These are phyloP conservation scores for Spatulosminthurus flaviceps DNA, from an alignment of 2,888 invertebrate genomes.

Conservation along the genomic window DNA sequence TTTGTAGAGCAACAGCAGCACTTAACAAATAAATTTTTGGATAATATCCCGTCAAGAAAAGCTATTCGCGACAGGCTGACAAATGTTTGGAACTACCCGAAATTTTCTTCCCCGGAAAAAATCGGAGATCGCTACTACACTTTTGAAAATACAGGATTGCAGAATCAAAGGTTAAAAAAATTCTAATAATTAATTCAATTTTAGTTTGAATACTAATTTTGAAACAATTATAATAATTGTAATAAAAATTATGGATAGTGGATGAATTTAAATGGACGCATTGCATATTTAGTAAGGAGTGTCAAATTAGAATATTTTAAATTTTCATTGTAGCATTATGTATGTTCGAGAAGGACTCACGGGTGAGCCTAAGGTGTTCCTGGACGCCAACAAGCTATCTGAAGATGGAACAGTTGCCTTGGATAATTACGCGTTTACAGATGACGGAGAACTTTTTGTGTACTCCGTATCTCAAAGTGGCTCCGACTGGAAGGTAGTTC, in stretches of 20 bases:
- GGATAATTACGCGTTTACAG: constrained; percentile 66
- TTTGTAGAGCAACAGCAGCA: constrained; percentile 52
- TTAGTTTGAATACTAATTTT: too few species aligned
- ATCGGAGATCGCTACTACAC: constrained; percentile 88
- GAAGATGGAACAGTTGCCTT: constrained; percentile 68
- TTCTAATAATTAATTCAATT: too few species aligned
- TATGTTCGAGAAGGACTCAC: constrained; percentile 69
- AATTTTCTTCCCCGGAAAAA: constrained; percentile 85
- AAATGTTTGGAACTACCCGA: constrained; percentile 94
- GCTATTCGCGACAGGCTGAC: constrained; percentile 82
- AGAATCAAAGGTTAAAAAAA: constrained; percentile 91
- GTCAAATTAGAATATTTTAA: constrained; percentile 8
- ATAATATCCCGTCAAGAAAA: constrained; percentile 76
- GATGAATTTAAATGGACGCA: too few species aligned
- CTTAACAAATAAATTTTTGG: constrained; percentile 71
- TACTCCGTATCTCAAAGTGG: constrained; percentile 70
- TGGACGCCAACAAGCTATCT: constrained; percentile 71
- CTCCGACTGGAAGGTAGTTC: constrained; percentile 70
- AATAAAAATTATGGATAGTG: too few species aligned
- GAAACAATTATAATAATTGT: constrained; percentile 15
- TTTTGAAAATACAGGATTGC: constrained; percentile 90
- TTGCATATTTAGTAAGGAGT: too few species aligned
- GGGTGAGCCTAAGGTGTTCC: constrained; percentile 67
- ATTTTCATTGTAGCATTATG: constrained; percentile 68
- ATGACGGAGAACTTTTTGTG: constrained; percentile 69